Percentiles rank a stretch among this genome's conserved stretches.
These are phyloP conservation scores for Lacerta agilis DNA, from an alignment of 2,797 vertebrate genomes.

Conservation along the genomic window DNA sequence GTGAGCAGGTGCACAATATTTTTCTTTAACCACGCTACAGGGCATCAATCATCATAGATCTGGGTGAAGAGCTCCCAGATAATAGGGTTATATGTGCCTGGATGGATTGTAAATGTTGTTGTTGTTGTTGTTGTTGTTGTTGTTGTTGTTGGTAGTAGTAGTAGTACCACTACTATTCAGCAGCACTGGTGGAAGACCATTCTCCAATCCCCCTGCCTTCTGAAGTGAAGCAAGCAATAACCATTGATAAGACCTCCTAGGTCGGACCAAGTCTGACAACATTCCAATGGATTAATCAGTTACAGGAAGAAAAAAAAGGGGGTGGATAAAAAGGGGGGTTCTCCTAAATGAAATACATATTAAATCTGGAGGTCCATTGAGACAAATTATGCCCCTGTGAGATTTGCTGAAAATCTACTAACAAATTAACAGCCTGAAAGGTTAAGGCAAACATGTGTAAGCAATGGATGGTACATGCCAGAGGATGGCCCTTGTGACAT, in stretches of 20 bases:
- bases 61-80: neutral
- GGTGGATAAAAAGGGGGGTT: neutral
- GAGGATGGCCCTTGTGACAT: constrained; percentile 58
- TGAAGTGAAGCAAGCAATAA: too few relatives aligned
- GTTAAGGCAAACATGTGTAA: constrained; percentile 80
- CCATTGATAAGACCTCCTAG: too few relatives aligned
- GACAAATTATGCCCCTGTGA: constrained; percentile 40
- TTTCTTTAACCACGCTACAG: neutral
- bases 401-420: constrained; percentile 65
- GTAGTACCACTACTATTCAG: too few relatives aligned
- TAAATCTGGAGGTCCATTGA: constrained; percentile 36
- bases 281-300: neutral
- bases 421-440: constrained; percentile 72
- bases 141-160: too few relatives aligned
- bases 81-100: too few relatives aligned
- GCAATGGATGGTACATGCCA: constrained; percentile 56
- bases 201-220: too few relatives aligned
- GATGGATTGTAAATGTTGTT: too few relatives aligned
- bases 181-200: too few relatives aligned
- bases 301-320: neutral
- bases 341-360: constrained; percentile 46
- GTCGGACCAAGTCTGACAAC: neutral
- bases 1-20: neutral
- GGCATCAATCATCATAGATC: neutral
- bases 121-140: too few relatives aligned